Evolutionary conservation across 2,888 invertebrate species (phyloP), one percentile per base, ranked within the genome.

Genomic region (Cyclophora albipunctata): DNA sequence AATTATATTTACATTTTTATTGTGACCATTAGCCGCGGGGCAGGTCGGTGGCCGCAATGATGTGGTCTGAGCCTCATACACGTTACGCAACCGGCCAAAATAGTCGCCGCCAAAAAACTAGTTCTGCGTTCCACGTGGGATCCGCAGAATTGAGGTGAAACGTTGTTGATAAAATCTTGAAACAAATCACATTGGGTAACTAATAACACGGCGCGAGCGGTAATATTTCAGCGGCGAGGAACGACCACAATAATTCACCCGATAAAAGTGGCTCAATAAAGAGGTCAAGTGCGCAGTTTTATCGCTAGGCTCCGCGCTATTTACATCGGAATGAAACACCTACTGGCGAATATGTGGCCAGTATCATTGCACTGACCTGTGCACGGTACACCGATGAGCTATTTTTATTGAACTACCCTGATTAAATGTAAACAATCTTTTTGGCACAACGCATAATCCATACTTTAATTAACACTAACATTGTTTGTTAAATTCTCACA

Each of bases 91-190:
- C 74, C 77, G 65, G 66, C 71, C 69, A 63, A 78, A 81, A 84
- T 81, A 78, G 72, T 71, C 67, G 73, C 67, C 75, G 82, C 79
- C 76, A 83, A 84, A 37, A 86, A 85, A 85, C 83, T 80, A 81
- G 84, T 79, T 79, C 73, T 34, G 50, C 53, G 45, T 56, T 57
- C 57, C 76, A 81, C 73, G 78, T 76, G 77, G 74, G 78, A 73
- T 67, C 66, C 47, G 62, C 72, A 71, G 65, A 56, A 55, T 56
- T 53, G 52, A 56, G 56, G 55, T 51, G 47, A 50, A 63, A 62
- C 62, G 66, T 64, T 66, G 65, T 66, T 51, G 53, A 47, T 47
- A 43, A 49, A 48, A 55, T 55, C 47, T 53, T 53, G 51, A 53
- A 46, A 49, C 57, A 58, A 49, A 52, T 48, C 44, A 48, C 44